A percentile compares a stretch with the other conserved stretches of the same genome.
phyloP scores from a whole-genome alignment of 2,797 vertebrate species.

The Melanotaenia nigrans region DNA sequence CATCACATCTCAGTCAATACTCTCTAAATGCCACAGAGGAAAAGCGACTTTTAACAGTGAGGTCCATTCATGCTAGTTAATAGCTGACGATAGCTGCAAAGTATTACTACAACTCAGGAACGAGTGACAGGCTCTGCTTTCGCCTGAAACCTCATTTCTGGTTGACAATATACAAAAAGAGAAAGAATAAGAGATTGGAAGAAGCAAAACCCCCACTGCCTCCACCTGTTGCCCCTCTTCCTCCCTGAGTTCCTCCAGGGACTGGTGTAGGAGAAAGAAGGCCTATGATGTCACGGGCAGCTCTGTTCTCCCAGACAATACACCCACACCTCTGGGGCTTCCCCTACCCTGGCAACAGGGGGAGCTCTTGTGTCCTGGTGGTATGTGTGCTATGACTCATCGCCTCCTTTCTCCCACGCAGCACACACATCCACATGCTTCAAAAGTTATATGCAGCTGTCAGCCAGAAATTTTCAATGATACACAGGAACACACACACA shows the following conservation, averaged over 20 bases:
- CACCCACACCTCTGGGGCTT: slow-evolving; percentile 80
- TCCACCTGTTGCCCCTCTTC: slow-evolving; percentile 52
- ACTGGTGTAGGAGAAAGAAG: slow-evolving; percentile 67
- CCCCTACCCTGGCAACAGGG: slow-evolving; percentile 83
- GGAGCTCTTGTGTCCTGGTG: slow-evolving; percentile 83
- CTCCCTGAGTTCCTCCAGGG: slow-evolving; percentile 30
- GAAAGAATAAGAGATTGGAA: slow-evolving; percentile 1
- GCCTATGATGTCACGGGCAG: slow-evolving; percentile 77
- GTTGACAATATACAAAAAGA: slow-evolving; percentile 2
- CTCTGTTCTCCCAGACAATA: slow-evolving; percentile 81
- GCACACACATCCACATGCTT: slow-evolving; percentile 27
- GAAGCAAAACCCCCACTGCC: slow-evolving; percentile 19
- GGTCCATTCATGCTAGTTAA: slow-evolving; percentile 59
- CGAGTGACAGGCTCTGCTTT: slow-evolving; percentile 31
- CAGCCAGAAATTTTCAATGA: not conserved
- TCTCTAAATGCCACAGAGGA: slow-evolving; percentile 41
- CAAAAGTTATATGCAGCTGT: not conserved
- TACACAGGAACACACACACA: not conserved
- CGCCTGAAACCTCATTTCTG: not conserved
- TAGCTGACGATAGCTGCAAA: slow-evolving; percentile 48
- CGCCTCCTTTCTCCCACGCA: slow-evolving; percentile 75
- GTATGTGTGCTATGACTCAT: slow-evolving; percentile 84
- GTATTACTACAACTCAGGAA: slow-evolving; percentile 45
- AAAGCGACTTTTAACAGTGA: slow-evolving; percentile 46
- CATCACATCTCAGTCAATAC: slow-evolving; percentile 49